Conservation (phyloP, 1,140 invertebrate genomes). For the Lepidurus packardi region DNA sequence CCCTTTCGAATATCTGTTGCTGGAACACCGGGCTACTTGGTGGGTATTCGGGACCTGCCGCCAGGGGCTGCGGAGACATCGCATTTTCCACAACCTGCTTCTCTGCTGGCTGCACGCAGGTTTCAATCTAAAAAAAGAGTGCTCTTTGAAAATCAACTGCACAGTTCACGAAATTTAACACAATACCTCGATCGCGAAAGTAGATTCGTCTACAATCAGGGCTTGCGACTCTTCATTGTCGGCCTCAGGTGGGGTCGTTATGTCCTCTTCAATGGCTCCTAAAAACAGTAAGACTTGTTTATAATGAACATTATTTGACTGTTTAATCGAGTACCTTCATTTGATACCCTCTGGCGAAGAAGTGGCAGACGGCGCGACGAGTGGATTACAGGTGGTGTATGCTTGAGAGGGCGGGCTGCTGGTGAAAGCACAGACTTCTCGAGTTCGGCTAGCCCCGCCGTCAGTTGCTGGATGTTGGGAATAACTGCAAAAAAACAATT, state of each 20-base stretch:
- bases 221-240: conserved; percentile 4
- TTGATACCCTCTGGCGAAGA: conserved; percentile 4
- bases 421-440: not conserved
- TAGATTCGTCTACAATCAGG: not conserved
- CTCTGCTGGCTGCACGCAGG: not conserved
- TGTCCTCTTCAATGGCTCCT: conserved; percentile 4
- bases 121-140: not conserved
- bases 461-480: not conserved
- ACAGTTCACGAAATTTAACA: conserved; percentile 6
- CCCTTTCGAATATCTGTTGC: not conserved
- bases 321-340: conserved; percentile 1
- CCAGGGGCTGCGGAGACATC: conserved; percentile 22
- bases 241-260: conserved; percentile 2
- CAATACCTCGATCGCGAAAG: conserved; percentile 4
- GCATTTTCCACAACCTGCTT: conserved; percentile 5
- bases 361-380: conserved; percentile 2
- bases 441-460: not conserved
- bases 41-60: conserved; percentile 23
- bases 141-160: not conserved
- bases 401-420: not conserved
- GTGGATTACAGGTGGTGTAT: not conserved
- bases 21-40: conserved; percentile 10
- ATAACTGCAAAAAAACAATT: not conserved
- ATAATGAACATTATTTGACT: not conserved
- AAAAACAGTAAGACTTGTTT: conserved; percentile 1